These are phyloP conservation scores for Perccottus glenii DNA, from an alignment of 2,113 vertebrate species.

Conservation along the genomic window DNA sequence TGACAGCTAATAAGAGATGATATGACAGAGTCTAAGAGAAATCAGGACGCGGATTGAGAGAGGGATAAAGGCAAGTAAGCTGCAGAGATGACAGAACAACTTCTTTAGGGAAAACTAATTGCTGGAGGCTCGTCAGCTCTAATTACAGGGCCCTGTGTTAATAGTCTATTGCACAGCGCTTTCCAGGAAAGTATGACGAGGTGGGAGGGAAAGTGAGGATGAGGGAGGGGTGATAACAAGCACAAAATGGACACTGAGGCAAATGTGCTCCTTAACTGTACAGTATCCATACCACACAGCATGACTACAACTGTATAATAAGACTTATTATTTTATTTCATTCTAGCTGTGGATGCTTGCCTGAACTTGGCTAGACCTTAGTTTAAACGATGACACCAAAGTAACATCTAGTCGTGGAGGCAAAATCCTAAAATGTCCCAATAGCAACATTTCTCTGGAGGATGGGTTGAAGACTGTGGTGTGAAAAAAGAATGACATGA, in stretches of 20 bases:
- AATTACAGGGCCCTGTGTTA: slow-evolving; percentile 80
- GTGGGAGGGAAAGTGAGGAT: slow-evolving; percentile 36
- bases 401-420: no score
- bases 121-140: slow-evolving; percentile 77
- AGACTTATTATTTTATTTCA: no score
- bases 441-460: neutral
- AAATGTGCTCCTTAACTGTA: neutral
- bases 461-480: neutral
- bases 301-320: no score
- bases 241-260: slow-evolving; percentile 7
- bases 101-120: slow-evolving; percentile 75
- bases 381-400: no score
- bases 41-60: slow-evolving; percentile 42
- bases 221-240: slow-evolving; percentile 36
- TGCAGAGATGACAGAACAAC: slow-evolving; percentile 70
- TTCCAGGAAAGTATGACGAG: slow-evolving; percentile 61
- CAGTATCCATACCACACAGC: no score
- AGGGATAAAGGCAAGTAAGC: slow-evolving; percentile 61
- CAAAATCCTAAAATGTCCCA: neutral
- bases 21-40: slow-evolving; percentile 57
- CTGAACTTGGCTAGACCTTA: no score
- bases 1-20: slow-evolving; percentile 61
- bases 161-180: slow-evolving; percentile 77
- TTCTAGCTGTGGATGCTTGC: no score
- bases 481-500: slow-evolving; percentile 21